Base-by-base conservation (phyloP, 2,888 invertebrate genomes). In the Strigamia maritima region DNA sequence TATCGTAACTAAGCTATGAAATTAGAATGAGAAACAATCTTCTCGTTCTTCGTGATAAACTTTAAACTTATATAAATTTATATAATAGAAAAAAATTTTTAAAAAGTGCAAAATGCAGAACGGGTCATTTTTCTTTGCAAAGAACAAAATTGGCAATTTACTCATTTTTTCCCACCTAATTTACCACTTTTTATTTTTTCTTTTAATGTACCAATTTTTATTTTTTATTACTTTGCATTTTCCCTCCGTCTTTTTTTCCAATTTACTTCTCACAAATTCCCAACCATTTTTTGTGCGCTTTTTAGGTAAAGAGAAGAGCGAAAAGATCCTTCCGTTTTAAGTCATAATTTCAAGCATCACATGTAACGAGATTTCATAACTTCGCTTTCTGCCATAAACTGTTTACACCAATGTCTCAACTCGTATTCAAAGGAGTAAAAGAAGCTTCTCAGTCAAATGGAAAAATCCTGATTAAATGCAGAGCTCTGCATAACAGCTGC, bases 381-480 rank as follows among this genome's bases (percentile, higher is more conserved):
- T 28, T 26, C 70, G 28, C 70, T 26, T 70, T 28, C 28, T 10
- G 70, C 70, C 70, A 70, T 70, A 70, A 70, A 70, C 70, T 70
- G 70, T 70, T 70, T 70, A 70, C 70, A 70, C 26, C 70, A 70
- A 70, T 28, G 70, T 70, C 70, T 70, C 70, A 70, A 70, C 10
- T 70, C 28, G 70, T 70, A 70, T 70, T 70, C 70, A 70, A 70
- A 70, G 70, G 70, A 70, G 70, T 70, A 70, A 70, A n/a, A 70
- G 70, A 70, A 70, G 70, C 70, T 70, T 70, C 70, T 70, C 70
- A 70, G 26, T 70, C 70, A 70, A 70, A 70, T 70, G 70, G 70
- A 70, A 70, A 70, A 70, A 70, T 70, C 70, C 70, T 70, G 70
- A 70, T 70, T 70, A 70, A 70, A 70, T 70, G 70, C 70, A 70